These are phyloP conservation scores for Linhomoeus sp. DNA, from an alignment of 2,888 invertebrate species.

Conservation along the genomic window DNA sequence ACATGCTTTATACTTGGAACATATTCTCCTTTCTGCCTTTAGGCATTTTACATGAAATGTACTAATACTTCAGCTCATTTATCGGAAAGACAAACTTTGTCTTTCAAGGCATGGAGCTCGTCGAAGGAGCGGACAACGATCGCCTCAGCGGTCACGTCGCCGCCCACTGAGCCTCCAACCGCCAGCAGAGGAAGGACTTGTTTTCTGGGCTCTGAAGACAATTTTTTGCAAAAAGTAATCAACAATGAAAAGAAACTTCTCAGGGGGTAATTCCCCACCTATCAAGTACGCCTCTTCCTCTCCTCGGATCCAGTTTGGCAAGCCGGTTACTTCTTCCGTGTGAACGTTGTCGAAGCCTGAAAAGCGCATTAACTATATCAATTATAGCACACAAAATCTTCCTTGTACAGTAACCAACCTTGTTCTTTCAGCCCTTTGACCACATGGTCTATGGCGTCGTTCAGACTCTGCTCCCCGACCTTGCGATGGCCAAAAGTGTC, in stretches of 20 bases:
- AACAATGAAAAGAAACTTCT: too few species aligned
- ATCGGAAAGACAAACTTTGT: conserved; percentile 17
- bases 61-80: too few species aligned
- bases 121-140: conserved; percentile 25
- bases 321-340: conserved; percentile 41
- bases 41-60: too few species aligned
- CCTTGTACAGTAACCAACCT: too few species aligned
- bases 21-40: too few species aligned
- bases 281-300: conserved; percentile 23
- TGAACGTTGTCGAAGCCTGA: conserved; percentile 42
- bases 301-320: conserved; percentile 22
- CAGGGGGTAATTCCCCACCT: conserved; percentile 3
- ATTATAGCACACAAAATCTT: too few species aligned
- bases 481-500: not conserved
- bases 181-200: conserved; percentile 25
- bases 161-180: conserved; percentile 24
- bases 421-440: conserved; percentile 1
- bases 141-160: conserved; percentile 25
- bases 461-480: not conserved
- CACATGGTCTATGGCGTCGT: not conserved
- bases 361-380: too few species aligned
- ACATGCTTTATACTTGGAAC: too few species aligned
- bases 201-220: conserved; percentile 15
- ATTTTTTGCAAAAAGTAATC: too few species aligned
- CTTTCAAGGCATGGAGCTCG: conserved; percentile 22